Conservation (phyloP, 2,888 invertebrate species). For the Tryphoninae sp. region DNA sequence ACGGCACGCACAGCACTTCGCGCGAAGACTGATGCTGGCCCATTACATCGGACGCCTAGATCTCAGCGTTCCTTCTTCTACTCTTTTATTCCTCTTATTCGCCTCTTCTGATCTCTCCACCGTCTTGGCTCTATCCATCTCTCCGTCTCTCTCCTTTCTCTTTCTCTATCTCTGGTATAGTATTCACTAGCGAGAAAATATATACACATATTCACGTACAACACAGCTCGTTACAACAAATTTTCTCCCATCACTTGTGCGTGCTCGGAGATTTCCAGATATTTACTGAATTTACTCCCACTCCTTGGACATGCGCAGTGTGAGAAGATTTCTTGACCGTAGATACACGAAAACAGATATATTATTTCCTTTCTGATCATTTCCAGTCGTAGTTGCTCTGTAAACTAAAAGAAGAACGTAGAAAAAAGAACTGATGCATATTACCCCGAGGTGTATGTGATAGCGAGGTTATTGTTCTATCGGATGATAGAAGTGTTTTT, state of each 20-base stretch:
- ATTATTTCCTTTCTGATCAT: too few species aligned
- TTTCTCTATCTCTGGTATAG: slow-evolving; percentile 4
- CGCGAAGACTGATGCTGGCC: slow-evolving; percentile 55
- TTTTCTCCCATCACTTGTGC: slow-evolving; percentile 34
- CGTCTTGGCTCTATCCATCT: slow-evolving; percentile 1
- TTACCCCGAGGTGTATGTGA: background rate
- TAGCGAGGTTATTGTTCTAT: too few species aligned
- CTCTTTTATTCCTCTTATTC: slow-evolving; percentile 33
- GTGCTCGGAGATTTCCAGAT: slow-evolving; percentile 16
- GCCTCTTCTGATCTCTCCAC: slow-evolving; percentile 18
- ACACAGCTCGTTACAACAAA: slow-evolving; percentile 35
- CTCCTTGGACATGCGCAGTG: background rate
- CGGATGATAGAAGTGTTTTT: too few species aligned
- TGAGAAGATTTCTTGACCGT: slow-evolving; percentile 17
- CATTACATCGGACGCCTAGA: slow-evolving; percentile 61
- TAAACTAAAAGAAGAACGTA: background rate
- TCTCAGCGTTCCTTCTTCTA: slow-evolving; percentile 39
- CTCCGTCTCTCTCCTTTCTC: slow-evolving; percentile 6
- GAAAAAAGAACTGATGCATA: background rate
- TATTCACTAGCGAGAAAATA: slow-evolving; percentile 38
- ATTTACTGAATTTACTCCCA: slow-evolving; percentile 12
- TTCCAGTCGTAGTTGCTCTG: background rate
- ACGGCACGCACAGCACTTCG: slow-evolving; percentile 33
- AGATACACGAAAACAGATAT: background rate
- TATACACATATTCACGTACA: background rate